Evolutionary conservation across 2,113 vertebrate species (phyloP).

Genomic region (Callorhinus ursinus): DNA sequence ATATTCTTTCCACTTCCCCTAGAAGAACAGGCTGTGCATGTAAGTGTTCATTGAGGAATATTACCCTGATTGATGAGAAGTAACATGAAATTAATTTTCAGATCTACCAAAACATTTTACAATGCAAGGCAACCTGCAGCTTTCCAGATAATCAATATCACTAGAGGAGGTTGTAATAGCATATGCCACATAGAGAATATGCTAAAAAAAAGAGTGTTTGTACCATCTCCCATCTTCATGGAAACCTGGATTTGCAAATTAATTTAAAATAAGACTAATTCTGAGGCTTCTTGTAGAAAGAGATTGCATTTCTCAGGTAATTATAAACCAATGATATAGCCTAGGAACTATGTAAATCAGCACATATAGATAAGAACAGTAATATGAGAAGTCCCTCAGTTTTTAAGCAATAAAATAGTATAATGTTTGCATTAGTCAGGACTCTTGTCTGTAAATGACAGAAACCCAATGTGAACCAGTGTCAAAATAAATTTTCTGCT

Average conservation of each 20-base stretch:
- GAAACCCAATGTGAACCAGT: background rate
- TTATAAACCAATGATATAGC: conserved; percentile 2
- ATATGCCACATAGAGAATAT: background rate
- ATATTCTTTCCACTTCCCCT: background rate
- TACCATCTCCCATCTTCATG: background rate
- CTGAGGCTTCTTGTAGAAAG: background rate
- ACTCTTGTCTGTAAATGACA: background rate
- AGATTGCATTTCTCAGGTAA: background rate
- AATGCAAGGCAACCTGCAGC: background rate
- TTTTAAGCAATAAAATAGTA: conserved; percentile 38
- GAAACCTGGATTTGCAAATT: background rate
- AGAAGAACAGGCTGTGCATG: background rate
- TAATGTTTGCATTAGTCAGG: background rate
- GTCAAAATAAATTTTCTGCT: background rate
- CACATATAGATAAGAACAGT: background rate
- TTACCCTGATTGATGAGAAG: background rate
- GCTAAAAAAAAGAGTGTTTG: background rate
- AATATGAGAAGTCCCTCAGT: background rate
- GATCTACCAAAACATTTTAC: background rate
- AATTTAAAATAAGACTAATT: background rate
- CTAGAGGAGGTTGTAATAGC: background rate
- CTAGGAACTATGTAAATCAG: background rate
- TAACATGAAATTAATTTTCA: conserved; percentile 63
- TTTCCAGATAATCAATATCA: conserved; percentile 44
- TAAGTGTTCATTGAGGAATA: conserved; percentile 45